Evolutionary conservation across 2,113 vertebrate genomes (phyloP).

Genomic region (Nycticebus coucang): DNA sequence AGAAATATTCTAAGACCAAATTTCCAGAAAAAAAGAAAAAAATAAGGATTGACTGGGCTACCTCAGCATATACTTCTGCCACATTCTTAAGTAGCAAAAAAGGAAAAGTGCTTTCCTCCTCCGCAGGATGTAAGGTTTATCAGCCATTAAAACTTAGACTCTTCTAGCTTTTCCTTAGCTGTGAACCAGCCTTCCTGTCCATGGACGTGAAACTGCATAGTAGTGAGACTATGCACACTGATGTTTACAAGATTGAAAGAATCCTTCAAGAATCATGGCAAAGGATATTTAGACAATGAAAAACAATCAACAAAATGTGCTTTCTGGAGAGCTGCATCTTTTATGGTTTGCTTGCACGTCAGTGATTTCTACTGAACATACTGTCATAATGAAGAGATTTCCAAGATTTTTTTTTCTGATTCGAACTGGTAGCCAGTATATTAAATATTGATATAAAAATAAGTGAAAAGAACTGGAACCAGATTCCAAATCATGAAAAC

Average conservation of each 20-base stretch:
- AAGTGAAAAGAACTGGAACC: constrained; percentile 79
- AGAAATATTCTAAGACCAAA: constrained; percentile 94
- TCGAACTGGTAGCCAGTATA: constrained; percentile 80
- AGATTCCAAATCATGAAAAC: constrained; percentile 80
- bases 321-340: constrained; percentile 81
- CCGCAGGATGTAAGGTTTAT: constrained; percentile 80
- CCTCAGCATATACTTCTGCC: constrained; percentile 87
- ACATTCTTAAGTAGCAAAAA: constrained; percentile 82
- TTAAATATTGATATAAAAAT: constrained; percentile 81
- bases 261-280: constrained; percentile 79
- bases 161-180: constrained; percentile 82
- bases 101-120: constrained; percentile 83
- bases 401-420: constrained; percentile 77
- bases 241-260: constrained; percentile 93
- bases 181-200: constrained; percentile 87
- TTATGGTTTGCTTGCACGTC: constrained; percentile 82
- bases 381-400: constrained; percentile 81
- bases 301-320: constrained; percentile 78
- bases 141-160: constrained; percentile 81
- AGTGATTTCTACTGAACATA: constrained; percentile 82
- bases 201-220: constrained; percentile 82
- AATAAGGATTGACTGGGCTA: constrained; percentile 88
- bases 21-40: constrained; percentile 35
- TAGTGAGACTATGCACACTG: constrained; percentile 87
- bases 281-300: constrained; percentile 79